Base-by-base conservation (phyloP, 1,140 invertebrate genomes). In the Leptopilina clavipes region DNA sequence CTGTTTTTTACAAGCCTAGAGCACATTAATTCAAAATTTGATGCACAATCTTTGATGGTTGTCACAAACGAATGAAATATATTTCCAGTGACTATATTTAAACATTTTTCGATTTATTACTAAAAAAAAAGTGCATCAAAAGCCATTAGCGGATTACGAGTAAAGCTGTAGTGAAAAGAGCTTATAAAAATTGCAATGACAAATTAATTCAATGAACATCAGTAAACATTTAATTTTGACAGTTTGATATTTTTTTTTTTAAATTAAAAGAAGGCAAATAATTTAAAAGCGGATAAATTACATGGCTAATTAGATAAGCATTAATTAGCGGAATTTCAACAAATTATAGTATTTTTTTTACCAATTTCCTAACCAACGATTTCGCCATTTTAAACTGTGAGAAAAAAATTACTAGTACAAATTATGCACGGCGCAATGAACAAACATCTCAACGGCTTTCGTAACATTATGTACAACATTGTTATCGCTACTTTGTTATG, bases 21-120 rank as follows among this genome's bases (percentile, higher is more conserved):
- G 48, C 84, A 71, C 70, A 77, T 83, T 75, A 82, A 82, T 83
- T 77, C 82, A 54, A 31, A 82, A 83, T 74, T 84, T 82, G 81
- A 84, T 85, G 85, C 81, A 86, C 73, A 80, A 80, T 81, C 77
- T 73, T 84, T 76, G 74, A 77, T 74, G 81, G n/a, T n/a, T 81
- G 77, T 83, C 78, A 72, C 73, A 75, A 83, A 78, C 52, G 70
- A 43, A 82, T 81, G 76, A 83, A 81, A 77, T 79, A 80, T 81
- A 77, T 86, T 83, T n/a, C n/a, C 84, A 59, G 79, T 40, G 37
- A 40, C 37, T 9, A 1, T 40, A 9, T 40, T 40, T 40, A 0
- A 40, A 1, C 0, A 31, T 31, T 40, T 40, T 40, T 40, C 8
- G 0, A 3, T 40, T 40, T 40, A 40, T 40, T 40, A 40, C 8